A percentile compares a stretch with the other conserved stretches of the same genome.
These are phyloP conservation scores for Aphyosemion australe DNA, from an alignment of 2,113 vertebrate species.

Conservation along the genomic window DNA sequence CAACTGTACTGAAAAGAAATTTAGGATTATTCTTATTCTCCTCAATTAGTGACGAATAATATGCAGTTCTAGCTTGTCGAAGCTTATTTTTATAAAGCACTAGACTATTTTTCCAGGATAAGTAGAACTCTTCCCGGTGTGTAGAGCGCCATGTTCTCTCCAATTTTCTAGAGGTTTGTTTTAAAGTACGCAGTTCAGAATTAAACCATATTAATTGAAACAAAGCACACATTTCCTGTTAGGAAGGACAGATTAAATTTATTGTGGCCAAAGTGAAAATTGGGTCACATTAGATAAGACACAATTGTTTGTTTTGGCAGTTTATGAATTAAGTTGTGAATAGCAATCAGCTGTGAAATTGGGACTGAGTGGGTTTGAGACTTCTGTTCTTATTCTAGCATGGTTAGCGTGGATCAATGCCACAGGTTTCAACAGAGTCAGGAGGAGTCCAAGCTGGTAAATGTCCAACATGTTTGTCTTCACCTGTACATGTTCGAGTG, in stretches of 20 bases:
- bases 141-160: no score
- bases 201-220: constrained; percentile 2
- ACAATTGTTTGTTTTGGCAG: neutral
- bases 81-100: no score
- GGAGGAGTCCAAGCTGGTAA: no score
- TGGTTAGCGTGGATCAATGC: neutral
- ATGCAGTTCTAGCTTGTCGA: no score
- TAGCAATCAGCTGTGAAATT: constrained; percentile 4
- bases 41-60: no score
- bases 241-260: neutral
- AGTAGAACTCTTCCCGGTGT: no score
- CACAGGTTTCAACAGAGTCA: neutral
- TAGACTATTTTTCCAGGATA: no score
- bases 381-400: neutral
- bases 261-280: neutral
- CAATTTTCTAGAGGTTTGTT: no score
- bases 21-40: no score
- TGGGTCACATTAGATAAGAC: neutral
- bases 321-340: constrained; percentile 1
- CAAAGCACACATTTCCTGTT: neutral
- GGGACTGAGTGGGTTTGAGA: neutral
- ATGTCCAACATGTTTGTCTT: neutral
- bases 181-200: no score
- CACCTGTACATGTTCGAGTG: neutral
- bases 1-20: no score